phyloP scores from a whole-genome alignment of 2,113 vertebrate species.

The Fulica atra region DNA sequence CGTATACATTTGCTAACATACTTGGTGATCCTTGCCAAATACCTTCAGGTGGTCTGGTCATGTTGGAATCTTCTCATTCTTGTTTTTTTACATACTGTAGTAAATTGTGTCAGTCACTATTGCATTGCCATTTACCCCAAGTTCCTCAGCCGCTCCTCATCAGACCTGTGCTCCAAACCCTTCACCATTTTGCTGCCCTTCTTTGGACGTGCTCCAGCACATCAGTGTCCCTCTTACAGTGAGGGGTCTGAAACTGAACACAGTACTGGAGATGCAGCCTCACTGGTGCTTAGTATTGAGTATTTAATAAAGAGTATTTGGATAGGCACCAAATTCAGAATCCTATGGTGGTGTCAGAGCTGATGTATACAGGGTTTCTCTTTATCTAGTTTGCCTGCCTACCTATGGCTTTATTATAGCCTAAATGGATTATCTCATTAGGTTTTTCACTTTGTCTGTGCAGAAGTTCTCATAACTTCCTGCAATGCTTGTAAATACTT shows the following conservation, averaged over 20 bases:
- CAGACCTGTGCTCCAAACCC: background rate
- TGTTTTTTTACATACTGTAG: background rate
- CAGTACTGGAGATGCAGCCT: too few relatives aligned
- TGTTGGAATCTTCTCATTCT: background rate
- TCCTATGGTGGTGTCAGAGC: background rate
- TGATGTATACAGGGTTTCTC: background rate
- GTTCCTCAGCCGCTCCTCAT: background rate
- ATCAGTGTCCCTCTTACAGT: too few relatives aligned
- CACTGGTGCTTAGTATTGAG: background rate
- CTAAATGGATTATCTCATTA: background rate
- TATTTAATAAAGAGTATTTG: background rate
- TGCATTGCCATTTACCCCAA: too few relatives aligned
- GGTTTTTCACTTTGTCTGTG: background rate
- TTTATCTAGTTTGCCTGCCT: background rate
- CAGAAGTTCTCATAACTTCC: background rate
- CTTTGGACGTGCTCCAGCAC: too few relatives aligned
- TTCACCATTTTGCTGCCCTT: background rate
- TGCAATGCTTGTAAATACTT: background rate
- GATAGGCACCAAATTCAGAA: background rate
- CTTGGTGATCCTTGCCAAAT: background rate
- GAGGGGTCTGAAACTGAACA: too few relatives aligned
- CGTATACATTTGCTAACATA: background rate
- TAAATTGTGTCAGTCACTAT: background rate
- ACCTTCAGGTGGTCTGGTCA: background rate
- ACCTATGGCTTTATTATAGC: background rate